Conservation (phyloP, 2,888 invertebrate genomes). For the Dicyrtoma fusca region DNA sequence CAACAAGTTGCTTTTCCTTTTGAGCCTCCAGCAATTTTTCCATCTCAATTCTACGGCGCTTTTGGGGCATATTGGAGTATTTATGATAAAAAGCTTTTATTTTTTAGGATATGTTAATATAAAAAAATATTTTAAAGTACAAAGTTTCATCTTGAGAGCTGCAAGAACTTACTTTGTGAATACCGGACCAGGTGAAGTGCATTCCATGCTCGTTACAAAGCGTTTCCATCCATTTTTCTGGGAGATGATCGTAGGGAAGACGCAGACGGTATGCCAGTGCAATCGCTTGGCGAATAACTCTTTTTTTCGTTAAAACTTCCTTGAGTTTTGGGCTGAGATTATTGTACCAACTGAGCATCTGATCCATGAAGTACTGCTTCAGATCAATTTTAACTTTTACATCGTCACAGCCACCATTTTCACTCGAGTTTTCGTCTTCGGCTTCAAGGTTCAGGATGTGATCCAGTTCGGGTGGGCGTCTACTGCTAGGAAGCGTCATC, state of each 20-base stretch:
- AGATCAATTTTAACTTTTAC: background rate
- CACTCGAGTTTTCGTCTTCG: background rate
- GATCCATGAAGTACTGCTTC: background rate
- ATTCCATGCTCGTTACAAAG: background rate
- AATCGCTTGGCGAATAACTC: background rate
- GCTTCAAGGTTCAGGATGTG: background rate
- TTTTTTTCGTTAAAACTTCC: background rate
- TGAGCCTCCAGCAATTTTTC: background rate
- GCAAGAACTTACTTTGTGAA: background rate
- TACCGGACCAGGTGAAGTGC: background rate
- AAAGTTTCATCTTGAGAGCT: no score
- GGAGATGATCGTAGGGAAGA: constrained; percentile 3
- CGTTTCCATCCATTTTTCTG: background rate
- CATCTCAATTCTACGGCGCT: no score
- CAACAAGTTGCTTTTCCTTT: background rate
- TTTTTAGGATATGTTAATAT: background rate
- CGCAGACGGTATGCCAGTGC: background rate
- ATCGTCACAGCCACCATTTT: background rate
- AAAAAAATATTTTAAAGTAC: no score
- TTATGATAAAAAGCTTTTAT: background rate
- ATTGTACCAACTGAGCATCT: constrained; percentile 1
- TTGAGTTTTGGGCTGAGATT: background rate
- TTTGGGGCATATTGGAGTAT: no score
- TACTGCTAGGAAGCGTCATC: constrained; percentile 3
- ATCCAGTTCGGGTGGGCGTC: constrained; percentile 18